Conservation (phyloP, 2,113 vertebrate genomes). For the Promerops cafer region DNA sequence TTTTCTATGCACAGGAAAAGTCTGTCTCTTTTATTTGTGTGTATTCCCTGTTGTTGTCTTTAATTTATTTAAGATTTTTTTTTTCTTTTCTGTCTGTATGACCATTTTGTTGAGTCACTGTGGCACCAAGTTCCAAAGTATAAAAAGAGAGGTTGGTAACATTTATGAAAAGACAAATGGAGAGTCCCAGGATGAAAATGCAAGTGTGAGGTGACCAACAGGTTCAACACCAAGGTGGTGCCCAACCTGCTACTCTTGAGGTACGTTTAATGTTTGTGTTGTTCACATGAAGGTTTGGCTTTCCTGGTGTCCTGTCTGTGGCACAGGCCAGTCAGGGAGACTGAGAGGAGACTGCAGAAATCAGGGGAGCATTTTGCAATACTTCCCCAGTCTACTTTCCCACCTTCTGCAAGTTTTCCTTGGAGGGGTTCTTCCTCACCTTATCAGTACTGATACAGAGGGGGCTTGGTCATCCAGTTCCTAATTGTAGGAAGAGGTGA, state of each 20-base stretch:
- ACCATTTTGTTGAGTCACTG: not conserved
- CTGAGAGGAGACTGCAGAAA: not conserved
- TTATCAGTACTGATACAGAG: not conserved
- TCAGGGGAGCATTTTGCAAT: not conserved
- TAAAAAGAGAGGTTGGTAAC: not conserved
- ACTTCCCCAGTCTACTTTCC: not conserved
- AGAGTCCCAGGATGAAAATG: not conserved
- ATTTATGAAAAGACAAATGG: not conserved
- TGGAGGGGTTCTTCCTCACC: not conserved
- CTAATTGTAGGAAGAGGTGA: slow-evolving; percentile 29
- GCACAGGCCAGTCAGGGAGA: not conserved
- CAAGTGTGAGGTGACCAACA: not conserved
- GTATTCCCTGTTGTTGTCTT: not conserved
- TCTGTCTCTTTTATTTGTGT: not conserved
- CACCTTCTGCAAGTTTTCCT: not conserved
- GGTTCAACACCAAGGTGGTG: not conserved
- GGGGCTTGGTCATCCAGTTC: not conserved
- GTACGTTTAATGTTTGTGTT: too few species aligned
- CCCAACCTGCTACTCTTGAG: not conserved
- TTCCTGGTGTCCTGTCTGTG: not conserved
- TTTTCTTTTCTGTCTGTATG: not conserved
- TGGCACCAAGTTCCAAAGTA: not conserved
- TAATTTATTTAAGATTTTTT: not conserved
- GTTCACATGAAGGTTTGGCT: not conserved
- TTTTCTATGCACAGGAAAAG: not conserved